Base-by-base conservation (phyloP, 2,888 invertebrate species). In the Melinopterus prodromus region DNA sequence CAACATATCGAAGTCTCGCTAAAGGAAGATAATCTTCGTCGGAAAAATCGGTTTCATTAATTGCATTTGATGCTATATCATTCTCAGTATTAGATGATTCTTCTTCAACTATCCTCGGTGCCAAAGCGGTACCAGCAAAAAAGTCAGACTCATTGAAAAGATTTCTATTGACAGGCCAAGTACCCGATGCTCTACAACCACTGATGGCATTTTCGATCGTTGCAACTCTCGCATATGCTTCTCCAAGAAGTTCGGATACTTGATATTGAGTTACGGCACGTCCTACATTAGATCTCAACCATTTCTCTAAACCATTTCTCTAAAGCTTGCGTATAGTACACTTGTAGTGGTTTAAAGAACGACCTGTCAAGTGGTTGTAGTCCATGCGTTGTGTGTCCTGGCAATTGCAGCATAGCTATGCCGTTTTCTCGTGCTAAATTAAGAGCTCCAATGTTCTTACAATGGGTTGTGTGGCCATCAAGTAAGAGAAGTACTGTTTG, bases 151-250 rank as follows among this genome's bases (percentile, higher is more conserved):
- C 26, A 1, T 26, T 26, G 26, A 26, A 26, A n/a, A n/a, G n/a
- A 79, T 80, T 75, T 74, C 81, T 78, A 69, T 83, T 79, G 14
- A 83, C 84, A 37, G 83, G 83, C 82, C 81, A 83, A 77, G 26
- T 26, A 26, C 26, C 3, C 26, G 3, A 26, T 26, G 26, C 26
- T 26, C 26, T 3, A 26, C 1, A 26, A 26, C 26, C 26, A 26
- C 26, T 26, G 26, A 26, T 26, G 26, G 26, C 26, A 26, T 70
- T 83, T 79, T 74, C 80, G 35, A 81, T 70, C 16, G 80, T 83
- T 12, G 83, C 83, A 37, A 81, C 83, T 79, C 77, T 79, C 38
- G 76, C 80, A 81, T 84, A 83, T 76, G 83, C 82, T 80, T 83
- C 82, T 70, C 72, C 80, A 16, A 84, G 78, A 71, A 84, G 78